These are phyloP conservation scores for Lynx canadensis DNA, from an alignment of 2,113 vertebrate genomes.

Conservation along the genomic window DNA sequence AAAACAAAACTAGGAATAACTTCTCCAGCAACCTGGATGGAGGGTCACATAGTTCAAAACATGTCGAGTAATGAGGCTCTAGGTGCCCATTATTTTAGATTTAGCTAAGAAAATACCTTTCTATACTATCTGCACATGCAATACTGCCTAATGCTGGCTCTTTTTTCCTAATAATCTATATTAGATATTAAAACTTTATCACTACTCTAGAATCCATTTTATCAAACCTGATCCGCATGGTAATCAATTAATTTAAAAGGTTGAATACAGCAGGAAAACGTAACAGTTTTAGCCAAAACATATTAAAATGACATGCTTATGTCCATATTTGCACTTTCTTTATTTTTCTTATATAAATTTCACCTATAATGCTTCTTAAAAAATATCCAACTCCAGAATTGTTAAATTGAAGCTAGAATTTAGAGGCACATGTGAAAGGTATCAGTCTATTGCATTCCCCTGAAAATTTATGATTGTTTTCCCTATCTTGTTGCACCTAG, in stretches of 20 bases:
- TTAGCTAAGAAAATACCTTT: neutral
- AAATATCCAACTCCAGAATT: neutral
- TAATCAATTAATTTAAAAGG: neutral
- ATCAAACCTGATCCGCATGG: neutral
- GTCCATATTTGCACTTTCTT: neutral
- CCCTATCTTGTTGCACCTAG: neutral
- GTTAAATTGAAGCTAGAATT: neutral
- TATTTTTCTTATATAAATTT: neutral
- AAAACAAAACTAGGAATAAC: neutral
- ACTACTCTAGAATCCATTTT: neutral
- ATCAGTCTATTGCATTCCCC: neutral
- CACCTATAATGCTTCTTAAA: neutral
- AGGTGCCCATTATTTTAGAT: neutral
- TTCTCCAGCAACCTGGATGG: neutral
- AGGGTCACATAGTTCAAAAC: neutral
- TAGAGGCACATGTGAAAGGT: neutral
- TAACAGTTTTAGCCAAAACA: neutral
- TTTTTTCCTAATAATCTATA: neutral
- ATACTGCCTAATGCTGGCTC: neutral
- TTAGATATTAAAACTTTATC: neutral
- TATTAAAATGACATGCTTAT: neutral
- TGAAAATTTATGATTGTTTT: neutral
- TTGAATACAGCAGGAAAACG: neutral
- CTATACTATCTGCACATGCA: neutral
- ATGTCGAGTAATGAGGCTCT: fast-evolving